Evolutionary conservation across 2,888 invertebrate species (phyloP), one percentile per base, ranked within the genome.

Genomic region (Agonopterix subpropinquella): DNA sequence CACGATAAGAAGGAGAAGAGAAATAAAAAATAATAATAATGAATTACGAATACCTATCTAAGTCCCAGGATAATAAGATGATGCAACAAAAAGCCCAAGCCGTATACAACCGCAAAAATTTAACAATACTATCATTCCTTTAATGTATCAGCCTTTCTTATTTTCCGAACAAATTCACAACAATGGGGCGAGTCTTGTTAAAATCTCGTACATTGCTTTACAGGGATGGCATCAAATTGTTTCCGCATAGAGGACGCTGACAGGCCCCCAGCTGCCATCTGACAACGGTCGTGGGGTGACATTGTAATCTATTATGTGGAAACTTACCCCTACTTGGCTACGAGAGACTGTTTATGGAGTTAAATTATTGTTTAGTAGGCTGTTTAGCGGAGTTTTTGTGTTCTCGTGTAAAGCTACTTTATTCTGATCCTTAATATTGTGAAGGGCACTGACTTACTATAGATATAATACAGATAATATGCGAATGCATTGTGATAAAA

Each of bases 211-310:
- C 54, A 58, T 58, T 55, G 57, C 51, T 53, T 45, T 53, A 53
- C 47, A 52, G 36, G 60, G 57, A 46, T 37, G 52, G 58, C 56
- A 55, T 62, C 60, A 64, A 65, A 65, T 65, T 61, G 61, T 62
- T 60, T 61, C 55, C 57, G 53, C 53, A 59, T 57, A 55, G 62
- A 61, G 55, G 62, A 62, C 52, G 55, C 54, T 70, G 76, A 73
- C 76, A 73, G 68, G 54, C 54, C 49, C 70, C 54, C 77, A 76
- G 72, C 75, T 77, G 74, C 56, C 53, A 56, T 67, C 59, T 75
- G 78, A 78, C 78, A 77, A 72, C 77, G 79, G 79, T 73, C 72
- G 64, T 42, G 50, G 65, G 64, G 62, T 75, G 78, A 77, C 76
- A 73, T 66, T 59, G 73, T 80, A 74, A 79, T 80, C 76, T 77